Evolutionary conservation across 2,113 vertebrate genomes (phyloP), one percentile per base, ranked within the genome.

Genomic region (Glaucidium brasilianum): DNA sequence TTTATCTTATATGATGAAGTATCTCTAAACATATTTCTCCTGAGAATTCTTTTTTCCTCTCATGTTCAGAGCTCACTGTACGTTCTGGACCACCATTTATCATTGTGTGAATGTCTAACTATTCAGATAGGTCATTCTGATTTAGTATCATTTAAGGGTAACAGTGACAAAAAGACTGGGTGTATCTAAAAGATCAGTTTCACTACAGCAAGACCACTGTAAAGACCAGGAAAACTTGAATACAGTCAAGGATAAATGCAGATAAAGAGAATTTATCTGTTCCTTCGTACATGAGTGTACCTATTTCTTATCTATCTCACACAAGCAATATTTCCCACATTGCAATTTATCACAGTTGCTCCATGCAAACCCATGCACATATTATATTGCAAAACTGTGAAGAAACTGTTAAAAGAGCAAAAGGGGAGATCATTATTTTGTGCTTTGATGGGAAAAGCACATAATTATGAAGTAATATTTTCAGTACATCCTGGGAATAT

Each of bases 11-110:
- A 95, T 84, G 47, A 84, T 66, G 15, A 96, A 96, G 60, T 50
- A 88, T 89, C 73, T 96, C 45, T 96, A 94, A 96, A 94, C 52
- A 66, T 85, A 62, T 90, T 91, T 97, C 63, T 95, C 47, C 30
- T 5, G 16, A 85, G 39, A 88, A 76, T 41, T 41, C 25, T 50
- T 41, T 7, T 90, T 56, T 26, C 23, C 35, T 68, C 55, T 92
- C 71, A 63, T 41, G 20, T 88, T 93, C 69, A 85, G 83, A 97
- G 92, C 93, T 96, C 86, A 96, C 6, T 91, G 81, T 76, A 50
- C 80, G 71, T 92, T 97, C 85, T 62, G 93, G 78, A 91, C 32
- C 56, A 74, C 73, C 77, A 97, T 96, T 97, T 96, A 97, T 97
- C 92, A 91, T 25, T 85, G 58, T 79, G 78, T 93, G 77, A 88